Evolutionary conservation across 2,888 invertebrate genomes (phyloP), one percentile per base, ranked within the genome.

Genomic region (Eupithecia inturbata): DNA sequence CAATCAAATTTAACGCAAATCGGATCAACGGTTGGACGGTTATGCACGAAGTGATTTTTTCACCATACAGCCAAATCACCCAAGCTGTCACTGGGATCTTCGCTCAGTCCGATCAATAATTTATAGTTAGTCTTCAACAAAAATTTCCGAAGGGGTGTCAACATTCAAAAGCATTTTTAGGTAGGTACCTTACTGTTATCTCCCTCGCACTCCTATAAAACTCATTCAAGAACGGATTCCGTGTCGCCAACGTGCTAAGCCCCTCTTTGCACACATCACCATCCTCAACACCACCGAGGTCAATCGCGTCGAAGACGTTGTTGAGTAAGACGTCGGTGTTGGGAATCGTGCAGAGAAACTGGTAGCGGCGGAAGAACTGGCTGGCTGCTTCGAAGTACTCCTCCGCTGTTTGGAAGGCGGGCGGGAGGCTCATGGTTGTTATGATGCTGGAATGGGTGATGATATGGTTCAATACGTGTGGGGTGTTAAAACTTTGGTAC

Each of bases 241-340:
- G n/a, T 12, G 71, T 12, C 63, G 72, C n/a, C 84, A 75, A 10
- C 83, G 76, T 41, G 22, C 57, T 5, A 5, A 57, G 57, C 22
- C n/a, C 36, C 3, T 89, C 86, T 22, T 82, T 75, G 9, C 84
- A 78, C 10, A 80, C 77, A 45, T 89, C 77, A 0, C 82, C 49
- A 9, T 83, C 75, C 49, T 86, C 79, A 19, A 87, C 64, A 66
- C 83, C 75, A 10, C 94, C 93, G 5, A 85, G 19, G 0, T 96
- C 94, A 78, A 97, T 95, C 73, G 89, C 79, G 14, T 95, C 90
- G 33, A 97, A 89, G 33, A 95, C 87, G 36, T 95, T 90, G 49
- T 95, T 86, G 0, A 95, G 88, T 36, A 97, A 85, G 77, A 97
- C 92, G 75, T 96, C 94, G 0, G 96, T 97, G 80, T 97, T 97